Percentiles rank a stretch among this genome's conserved stretches.
phyloP scores from a whole-genome alignment of 2,113 vertebrate species.

The Choloepus hoffmanni region DNA sequence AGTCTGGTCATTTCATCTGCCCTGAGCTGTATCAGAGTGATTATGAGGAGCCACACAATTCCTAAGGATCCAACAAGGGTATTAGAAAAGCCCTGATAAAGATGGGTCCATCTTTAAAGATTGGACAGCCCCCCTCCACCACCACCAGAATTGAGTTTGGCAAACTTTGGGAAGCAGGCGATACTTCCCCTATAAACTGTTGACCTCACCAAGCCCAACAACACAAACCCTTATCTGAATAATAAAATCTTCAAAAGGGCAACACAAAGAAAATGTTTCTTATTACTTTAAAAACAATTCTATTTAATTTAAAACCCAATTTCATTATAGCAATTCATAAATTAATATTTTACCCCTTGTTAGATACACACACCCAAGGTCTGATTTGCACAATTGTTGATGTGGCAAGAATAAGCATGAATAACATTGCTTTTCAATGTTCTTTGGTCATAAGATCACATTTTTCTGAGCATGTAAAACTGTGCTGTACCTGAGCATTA shows the following conservation, averaged over 20 bases:
- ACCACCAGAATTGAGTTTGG: not conserved
- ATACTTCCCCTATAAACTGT: not conserved
- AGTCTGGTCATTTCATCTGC: not conserved
- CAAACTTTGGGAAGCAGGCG: not conserved
- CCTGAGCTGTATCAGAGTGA: not conserved
- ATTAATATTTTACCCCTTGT: constrained; percentile 54
- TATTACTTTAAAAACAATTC: constrained; percentile 1
- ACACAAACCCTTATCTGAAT: not conserved
- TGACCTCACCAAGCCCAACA: not conserved
- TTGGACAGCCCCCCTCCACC: not conserved
- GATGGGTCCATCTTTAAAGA: not conserved
- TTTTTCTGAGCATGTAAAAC: constrained; percentile 9
- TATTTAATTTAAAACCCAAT: constrained; percentile 8
- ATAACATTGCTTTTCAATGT: constrained; percentile 46
- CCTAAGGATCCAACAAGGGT: not conserved
- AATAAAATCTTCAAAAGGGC: not conserved
- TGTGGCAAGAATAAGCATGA: not conserved
- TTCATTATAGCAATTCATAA: constrained; percentile 27
- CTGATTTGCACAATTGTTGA: not conserved
- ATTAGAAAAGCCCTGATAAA: not conserved
- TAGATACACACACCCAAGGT: not conserved
- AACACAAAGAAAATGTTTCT: not conserved
- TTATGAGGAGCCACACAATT: not conserved
- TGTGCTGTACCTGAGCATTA: not conserved
- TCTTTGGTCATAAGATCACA: constrained; percentile 4